Conservation (phyloP, 2,888 invertebrate genomes). For the Herminia tarsipennalis region DNA sequence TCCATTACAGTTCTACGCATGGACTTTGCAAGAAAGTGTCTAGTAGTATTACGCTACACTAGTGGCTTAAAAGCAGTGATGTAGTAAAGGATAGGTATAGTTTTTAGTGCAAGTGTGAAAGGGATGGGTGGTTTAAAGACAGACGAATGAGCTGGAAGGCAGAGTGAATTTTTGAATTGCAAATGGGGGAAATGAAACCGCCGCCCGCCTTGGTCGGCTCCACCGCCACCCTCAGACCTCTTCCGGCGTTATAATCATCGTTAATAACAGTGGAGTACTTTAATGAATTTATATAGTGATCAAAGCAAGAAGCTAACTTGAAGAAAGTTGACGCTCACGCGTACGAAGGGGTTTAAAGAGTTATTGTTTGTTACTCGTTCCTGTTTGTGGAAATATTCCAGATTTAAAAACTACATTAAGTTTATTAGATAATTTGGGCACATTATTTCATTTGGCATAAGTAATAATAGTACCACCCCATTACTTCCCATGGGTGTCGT, state of each 20-base stretch:
- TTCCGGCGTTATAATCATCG: conserved; percentile 78
- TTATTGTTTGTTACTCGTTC: conserved; percentile 14
- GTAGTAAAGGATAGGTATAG: conserved; percentile 50
- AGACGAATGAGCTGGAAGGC: conserved; percentile 58
- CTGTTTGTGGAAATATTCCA: background rate
- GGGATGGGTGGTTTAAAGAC: conserved; percentile 51
- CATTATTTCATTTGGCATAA: too few species aligned
- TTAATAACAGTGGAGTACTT: conserved; percentile 77
- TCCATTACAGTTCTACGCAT: conserved; percentile 62
- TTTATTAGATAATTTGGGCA: too few species aligned
- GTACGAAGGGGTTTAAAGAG: conserved; percentile 17
- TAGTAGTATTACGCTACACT: conserved; percentile 46
- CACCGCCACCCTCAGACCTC: conserved; percentile 60
- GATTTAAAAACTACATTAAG: too few species aligned
- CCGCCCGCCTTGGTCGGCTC: conserved; percentile 62
- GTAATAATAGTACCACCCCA: too few species aligned
- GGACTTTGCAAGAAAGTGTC: conserved; percentile 63
- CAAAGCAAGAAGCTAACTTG: conserved; percentile 66
- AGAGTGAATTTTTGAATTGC: conserved; percentile 82
- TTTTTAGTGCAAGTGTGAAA: conserved; percentile 45
- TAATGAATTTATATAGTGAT: conserved; percentile 78
- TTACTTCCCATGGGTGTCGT: too few species aligned
- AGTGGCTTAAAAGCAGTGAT: conserved; percentile 59
- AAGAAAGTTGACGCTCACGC: conserved; percentile 26
- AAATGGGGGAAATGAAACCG: conserved; percentile 81